Base-by-base conservation (phyloP, 2,113 vertebrate genomes). In the Theristicus caerulescens region DNA sequence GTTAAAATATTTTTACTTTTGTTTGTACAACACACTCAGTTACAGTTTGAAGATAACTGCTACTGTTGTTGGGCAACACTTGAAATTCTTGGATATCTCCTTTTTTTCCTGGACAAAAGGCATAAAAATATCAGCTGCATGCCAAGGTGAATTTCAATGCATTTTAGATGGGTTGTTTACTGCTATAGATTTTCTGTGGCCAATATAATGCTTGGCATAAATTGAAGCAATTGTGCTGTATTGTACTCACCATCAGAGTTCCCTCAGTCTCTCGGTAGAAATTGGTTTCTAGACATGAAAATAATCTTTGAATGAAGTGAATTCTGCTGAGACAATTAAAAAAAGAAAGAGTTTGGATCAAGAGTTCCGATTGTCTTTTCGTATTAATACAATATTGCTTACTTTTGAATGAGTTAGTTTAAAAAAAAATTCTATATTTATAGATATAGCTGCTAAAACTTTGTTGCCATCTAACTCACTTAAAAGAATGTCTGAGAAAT, bases 401-500 rank as follows among this genome's bases (percentile, higher is more conserved):
- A 81, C 85, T 95, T 90, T 88, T 91, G 85, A 94, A 65, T 8
- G 16, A 85, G 55, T 47, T 86, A 64, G 29, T 70, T 65, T 17
- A 6, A 8, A 46, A 49, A 69, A 77, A 92, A 89, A 82, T 95
- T 96, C 77, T 71, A 94, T 96, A 96, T 97, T 97, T 97, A 96
- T 93, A 89, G 73, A 31, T 87, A 17, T 26, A 92, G 93, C 97
- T 97, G 96, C 85, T 95, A 66, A 77, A 97, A 96, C 95, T 97
- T 97, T 95, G 52, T 89, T 96, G 82, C 82, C 77, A 92, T 93
- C 97, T 97, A 97, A 96, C 79, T 97, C 86, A 93, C 96, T 98
- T 97, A 94, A 95, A 97, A 97, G 95, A 95, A 84, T 73, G 86
- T 83, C 96, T 97, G 96, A 95, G 95, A 98, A 97, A 96, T 96